Evolutionary conservation across 2,797 vertebrate species (phyloP).

Genomic region (Varecia variegata): DNA sequence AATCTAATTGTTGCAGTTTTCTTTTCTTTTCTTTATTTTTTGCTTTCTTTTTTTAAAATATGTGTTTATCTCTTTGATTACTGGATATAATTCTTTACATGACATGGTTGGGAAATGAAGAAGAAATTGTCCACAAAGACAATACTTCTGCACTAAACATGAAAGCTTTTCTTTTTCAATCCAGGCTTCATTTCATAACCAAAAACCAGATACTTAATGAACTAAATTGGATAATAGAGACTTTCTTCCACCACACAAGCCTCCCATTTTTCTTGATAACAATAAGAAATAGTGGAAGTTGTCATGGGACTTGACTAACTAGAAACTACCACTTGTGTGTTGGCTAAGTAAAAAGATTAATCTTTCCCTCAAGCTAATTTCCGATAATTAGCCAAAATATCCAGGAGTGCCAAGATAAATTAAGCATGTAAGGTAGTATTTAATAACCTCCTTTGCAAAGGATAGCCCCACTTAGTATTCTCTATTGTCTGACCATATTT

Average conservation of each 20-base stretch:
- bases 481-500: neutral
- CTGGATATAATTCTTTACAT: neutral
- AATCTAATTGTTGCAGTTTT: neutral
- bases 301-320: neutral
- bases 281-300: constrained; percentile 40
- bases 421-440: constrained; percentile 49
- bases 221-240: constrained; percentile 34
- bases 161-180: neutral
- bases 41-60: too few species aligned
- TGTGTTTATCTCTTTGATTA: neutral
- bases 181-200: constrained; percentile 4
- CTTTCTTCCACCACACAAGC: neutral
- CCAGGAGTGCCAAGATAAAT: constrained; percentile 54
- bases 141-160: neutral
- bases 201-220: constrained; percentile 23
- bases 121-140: neutral
- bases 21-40: neutral
- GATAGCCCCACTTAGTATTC: neutral
- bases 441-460: constrained; percentile 37
- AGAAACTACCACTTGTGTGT: constrained; percentile 42
- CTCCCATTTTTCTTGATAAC: constrained; percentile 36
- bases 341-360: neutral
- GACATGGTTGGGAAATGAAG: neutral
- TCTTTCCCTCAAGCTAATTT: constrained; percentile 55
- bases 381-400: constrained; percentile 64